Evolutionary conservation across 2,797 vertebrate species (phyloP), one percentile per base, ranked within the genome.

Genomic region (Labeo calbasu): DNA sequence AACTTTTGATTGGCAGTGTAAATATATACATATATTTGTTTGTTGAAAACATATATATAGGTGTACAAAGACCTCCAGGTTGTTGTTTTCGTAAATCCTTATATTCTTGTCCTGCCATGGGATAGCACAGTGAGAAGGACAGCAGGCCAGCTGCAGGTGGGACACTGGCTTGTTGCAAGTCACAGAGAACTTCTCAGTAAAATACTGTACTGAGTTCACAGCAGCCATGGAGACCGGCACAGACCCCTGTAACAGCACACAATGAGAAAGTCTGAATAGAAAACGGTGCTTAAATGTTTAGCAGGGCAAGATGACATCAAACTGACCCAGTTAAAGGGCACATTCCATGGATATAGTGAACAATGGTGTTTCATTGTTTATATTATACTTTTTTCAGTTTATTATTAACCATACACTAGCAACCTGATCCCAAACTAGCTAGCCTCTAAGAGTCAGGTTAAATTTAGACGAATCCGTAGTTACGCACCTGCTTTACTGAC

Each of bases 71-170:
- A 94, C 93, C 92, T 92, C 77, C 11, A 19, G 14, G 88, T 93
- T 87, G 59, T 48, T 3, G 13, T 81, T 86, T 23, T 17, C 90
- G 90, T 94, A 92, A 81, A 95, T 55, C 10, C 88, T 55, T 15
- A 95, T 82, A 0, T 94, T 89, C 36, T 92, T 93, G 68, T 89
- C 88, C 55, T 88, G 78, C 32, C 78, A 15, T 5, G 94, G 92
- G 4, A 93, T 23, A 3, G 86, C 92, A 85, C 86, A 93, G 17
- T 91, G 87, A 7, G 89, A 89, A 4, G 46, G 78, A 80, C 92
- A 93, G 84, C 93, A 94, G 14, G 93, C 92, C 14, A 95, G 88
- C 87, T 94, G 94, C 71, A 84, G 75, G 32, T 93, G 91, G 1
- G 92, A 92, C 23, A 89, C 25, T 1, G 87, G 75, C 65, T 70